Base-by-base conservation (phyloP, 2,888 invertebrate genomes). In the Parnassius orleans region DNA sequence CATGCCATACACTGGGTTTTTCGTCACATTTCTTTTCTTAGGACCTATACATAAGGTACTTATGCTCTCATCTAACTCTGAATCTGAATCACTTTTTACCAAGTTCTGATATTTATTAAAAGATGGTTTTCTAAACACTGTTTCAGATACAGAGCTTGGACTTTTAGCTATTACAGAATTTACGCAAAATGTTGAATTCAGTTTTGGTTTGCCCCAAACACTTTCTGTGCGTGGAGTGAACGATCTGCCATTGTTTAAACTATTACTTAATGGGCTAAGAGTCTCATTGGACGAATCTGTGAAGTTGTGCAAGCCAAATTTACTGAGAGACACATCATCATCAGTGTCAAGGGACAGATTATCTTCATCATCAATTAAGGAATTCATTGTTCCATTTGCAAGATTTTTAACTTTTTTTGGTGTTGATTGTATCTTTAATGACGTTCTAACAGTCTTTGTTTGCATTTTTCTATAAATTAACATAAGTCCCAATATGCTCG, bases 21-120 rank as follows among this genome's bases (percentile, higher is more conserved):
- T 77, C 65, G 81, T 85, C 48, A 79, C 76, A 59, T 79, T 84
- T 55, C 79, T 85, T 0, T 84, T 74, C 64, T 89, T 89, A 70
- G 85, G 83, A 66, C 92, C 81, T 72, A 92, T 92, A 69, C 92
- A 92, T 63, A 94, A 73, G 33, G 90, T 90, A 70, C 87, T 91
- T 63, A 93, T 89, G 72, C 93, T 93, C 60, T 93, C 92, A 66
- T 93, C 92, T 65, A 93, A 77, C 68, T 92, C 92, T 0, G 88
- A 87, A 71, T 91, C 92, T 0, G 89, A 91, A 65, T 91, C 90
- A 42, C 88, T 86, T 67, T 85, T 89, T 5, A 74, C 73, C 46
- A 85, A 73, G 63, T 89, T 87, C 65, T 87, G 90, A 66, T 87
- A 90, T 65, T 85, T 84, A 65, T 83, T 81, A 65, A 90, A 90